Evolutionary conservation across 2,888 invertebrate genomes (phyloP).

Genomic region (Conops quadrifasciatus): DNA sequence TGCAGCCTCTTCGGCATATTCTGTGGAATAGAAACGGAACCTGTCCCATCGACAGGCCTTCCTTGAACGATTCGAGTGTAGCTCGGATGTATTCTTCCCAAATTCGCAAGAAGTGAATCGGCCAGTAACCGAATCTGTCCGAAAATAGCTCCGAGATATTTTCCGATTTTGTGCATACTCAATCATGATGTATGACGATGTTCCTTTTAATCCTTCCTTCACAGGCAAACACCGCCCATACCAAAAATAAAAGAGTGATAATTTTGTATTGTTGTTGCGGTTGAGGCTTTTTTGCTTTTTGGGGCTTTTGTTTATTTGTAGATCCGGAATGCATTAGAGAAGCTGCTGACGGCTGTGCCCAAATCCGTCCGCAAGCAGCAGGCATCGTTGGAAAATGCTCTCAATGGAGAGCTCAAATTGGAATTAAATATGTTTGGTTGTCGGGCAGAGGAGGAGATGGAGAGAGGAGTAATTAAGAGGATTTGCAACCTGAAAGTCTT

Average conservation of each 20-base stretch:
- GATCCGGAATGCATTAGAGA: slow-evolving; percentile 28
- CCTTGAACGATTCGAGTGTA: too few species aligned
- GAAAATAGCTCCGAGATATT: too few species aligned
- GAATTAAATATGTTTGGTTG: not conserved
- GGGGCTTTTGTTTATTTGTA: slow-evolving; percentile 15
- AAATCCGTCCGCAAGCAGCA: not conserved
- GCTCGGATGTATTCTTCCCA: too few species aligned
- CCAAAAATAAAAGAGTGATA: slow-evolving; percentile 1
- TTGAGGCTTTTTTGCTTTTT: not conserved
- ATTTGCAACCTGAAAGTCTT: not conserved
- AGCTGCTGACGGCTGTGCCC: not conserved
- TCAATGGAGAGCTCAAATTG: slow-evolving; percentile 1
- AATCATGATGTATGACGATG: not conserved
- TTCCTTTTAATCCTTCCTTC: too few species aligned
- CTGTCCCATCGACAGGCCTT: too few species aligned
- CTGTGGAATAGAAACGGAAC: too few species aligned
- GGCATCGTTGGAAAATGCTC: slow-evolving; percentile 19
- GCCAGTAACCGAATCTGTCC: too few species aligned
- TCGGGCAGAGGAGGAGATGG: not conserved
- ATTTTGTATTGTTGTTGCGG: not conserved
- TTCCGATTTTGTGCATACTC: not conserved
- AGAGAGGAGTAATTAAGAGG: not conserved
- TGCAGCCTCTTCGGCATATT: too few species aligned
- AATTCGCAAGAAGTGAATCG: too few species aligned
- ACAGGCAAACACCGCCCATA: not conserved